Percentiles rank a stretch among this genome's conserved stretches.
phyloP scores from a whole-genome alignment of 2,888 invertebrate genomes.

The Lottia gigantea region DNA sequence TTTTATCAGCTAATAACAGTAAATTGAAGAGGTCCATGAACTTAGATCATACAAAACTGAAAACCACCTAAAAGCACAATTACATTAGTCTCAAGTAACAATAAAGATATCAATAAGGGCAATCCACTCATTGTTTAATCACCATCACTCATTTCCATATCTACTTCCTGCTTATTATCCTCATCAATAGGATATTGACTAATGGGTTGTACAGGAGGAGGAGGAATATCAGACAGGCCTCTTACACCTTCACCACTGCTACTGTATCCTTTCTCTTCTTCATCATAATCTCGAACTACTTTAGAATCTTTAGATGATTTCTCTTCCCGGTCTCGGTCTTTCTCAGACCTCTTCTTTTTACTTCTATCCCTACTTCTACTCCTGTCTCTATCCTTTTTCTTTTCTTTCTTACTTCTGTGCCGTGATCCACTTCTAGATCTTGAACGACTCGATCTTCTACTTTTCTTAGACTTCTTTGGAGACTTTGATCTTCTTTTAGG shows the following conservation, averaged over 20 bases:
- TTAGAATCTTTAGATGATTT: conserved; percentile 30
- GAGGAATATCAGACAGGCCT: conserved; percentile 22
- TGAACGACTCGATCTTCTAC: conserved; percentile 65
- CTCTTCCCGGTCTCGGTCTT: conserved; percentile 32
- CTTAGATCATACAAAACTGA: too few species aligned
- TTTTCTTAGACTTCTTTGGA: conserved; percentile 31
- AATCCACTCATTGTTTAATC: too few species aligned
- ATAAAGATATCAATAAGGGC: too few species aligned
- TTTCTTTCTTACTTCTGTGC: conserved; percentile 42
- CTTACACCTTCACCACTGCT: conserved; percentile 29
- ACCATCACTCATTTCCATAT: conserved; percentile 60
- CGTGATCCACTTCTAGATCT: conserved; percentile 68
- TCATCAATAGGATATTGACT: conserved; percentile 29
- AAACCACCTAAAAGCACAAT: too few species aligned
- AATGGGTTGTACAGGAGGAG: conserved; percentile 25
- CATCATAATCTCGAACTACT: conserved; percentile 52
- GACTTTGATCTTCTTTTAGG: conserved; percentile 29
- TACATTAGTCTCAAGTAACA: too few species aligned
- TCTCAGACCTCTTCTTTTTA: conserved; percentile 38
- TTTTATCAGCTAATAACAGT: too few species aligned
- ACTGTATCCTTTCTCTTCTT: conserved; percentile 50
- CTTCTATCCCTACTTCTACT: conserved; percentile 32
- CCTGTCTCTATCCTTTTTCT: conserved; percentile 27
- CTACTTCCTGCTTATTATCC: conserved; percentile 48
- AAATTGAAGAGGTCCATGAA: too few species aligned